Evolutionary conservation across 2,888 invertebrate genomes (phyloP), one percentile per base, ranked within the genome.

Genomic region (Scaptomyza flava): DNA sequence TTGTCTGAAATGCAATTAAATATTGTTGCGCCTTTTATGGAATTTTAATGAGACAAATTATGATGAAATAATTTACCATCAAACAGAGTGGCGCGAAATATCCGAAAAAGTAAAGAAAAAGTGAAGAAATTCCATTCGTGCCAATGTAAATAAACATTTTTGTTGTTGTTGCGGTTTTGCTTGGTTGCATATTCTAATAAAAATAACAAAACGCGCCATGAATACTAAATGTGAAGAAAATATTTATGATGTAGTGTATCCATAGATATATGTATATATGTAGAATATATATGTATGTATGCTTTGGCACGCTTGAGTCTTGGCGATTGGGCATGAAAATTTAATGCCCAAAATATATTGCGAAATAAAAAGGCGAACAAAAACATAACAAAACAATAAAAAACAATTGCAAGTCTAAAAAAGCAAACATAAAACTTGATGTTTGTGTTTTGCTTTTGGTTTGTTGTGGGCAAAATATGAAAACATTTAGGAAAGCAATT

Each of bases 41-140:
- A 82, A 82, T 84, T 84, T 82, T 81, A 82, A 82, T 82, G 79
- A 82, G 80, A 12, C 64, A 84, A 77, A 79, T 83, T 77, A 77
- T 72, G 81, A 66, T 51, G 43, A 66, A 74, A 74, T 66, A 67
- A 74, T 67, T 66, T 72, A 4, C 38, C 75, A 69, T 57, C 52
- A 62, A 69, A 63, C 43, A 65, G 27, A 64, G 60, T 52, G 66
- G 51, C 47, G 56, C 31, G 36, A 52, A 56, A 51, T 46, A 45
- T 11, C 43, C 27, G 11, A 14, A 46, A 53, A 38, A 30, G 23
- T 23, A 52, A 48, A 53, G 6, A 48, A 33, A 36, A 52, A 48
- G 27, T 31, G 31, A 56, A 42, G n/a, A 59, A 70, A 58, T 70
- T 74, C 62, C 59, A 38, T 62, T 52, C 57, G 47, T 17, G 60